These are phyloP conservation scores for Megalops cyprinoides DNA, from an alignment of 2,797 vertebrate genomes.

Conservation along the genomic window DNA sequence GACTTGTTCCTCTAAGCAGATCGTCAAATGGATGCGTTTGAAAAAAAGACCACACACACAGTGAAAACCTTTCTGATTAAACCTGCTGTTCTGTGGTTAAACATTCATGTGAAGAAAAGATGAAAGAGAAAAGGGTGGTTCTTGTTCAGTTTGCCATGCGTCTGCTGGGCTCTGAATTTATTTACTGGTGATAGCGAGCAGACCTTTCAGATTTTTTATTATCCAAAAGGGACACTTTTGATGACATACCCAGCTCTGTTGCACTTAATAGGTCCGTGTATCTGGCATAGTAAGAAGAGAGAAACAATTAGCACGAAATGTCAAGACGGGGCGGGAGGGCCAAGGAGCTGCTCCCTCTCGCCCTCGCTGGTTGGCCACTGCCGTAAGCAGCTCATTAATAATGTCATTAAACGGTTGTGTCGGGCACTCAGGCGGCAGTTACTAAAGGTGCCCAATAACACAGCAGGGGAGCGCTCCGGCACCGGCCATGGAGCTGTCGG, in stretches of 20 bases:
- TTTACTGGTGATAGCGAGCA: constrained; percentile 40
- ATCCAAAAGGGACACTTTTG: constrained; percentile 24
- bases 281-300: not conserved
- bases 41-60: constrained; percentile 31
- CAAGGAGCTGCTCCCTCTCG: not conserved
- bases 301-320: not conserved
- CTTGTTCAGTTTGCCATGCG: constrained; percentile 33
- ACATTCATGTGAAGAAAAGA: constrained; percentile 62
- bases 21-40: constrained; percentile 58
- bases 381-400: constrained; percentile 70
- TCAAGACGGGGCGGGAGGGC: constrained; percentile 57
- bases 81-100: constrained; percentile 57
- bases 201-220: constrained; percentile 39
- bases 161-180: constrained; percentile 30
- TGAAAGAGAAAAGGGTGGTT: constrained; percentile 49
- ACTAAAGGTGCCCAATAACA: constrained; percentile 56
- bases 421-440: constrained; percentile 60
- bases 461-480: constrained; percentile 48
- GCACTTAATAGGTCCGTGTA: not conserved
- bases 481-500: constrained; percentile 73
- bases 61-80: constrained; percentile 56
- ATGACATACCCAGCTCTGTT: not conserved
- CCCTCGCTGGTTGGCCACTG: constrained; percentile 69
- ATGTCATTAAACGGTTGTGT: constrained; percentile 69
- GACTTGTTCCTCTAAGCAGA: constrained; percentile 21